A percentile compares a stretch with the other conserved stretches of the same genome.
These are phyloP conservation scores for Brassicogethes aeneus DNA, from an alignment of 2,888 invertebrate genomes.

Conservation along the genomic window DNA sequence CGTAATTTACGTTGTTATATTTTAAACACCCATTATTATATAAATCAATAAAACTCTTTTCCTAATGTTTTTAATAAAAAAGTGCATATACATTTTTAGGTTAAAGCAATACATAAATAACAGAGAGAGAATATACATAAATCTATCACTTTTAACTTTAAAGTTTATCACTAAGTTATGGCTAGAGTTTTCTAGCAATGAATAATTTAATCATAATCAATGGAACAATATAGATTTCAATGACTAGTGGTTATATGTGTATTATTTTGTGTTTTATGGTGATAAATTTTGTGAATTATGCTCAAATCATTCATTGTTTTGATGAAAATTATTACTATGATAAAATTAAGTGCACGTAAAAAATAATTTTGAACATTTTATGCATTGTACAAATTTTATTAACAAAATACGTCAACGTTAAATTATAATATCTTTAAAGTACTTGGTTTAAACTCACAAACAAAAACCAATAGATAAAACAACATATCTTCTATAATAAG, in stretches of 20 bases:
- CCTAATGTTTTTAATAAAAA: background rate
- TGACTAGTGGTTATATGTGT: too few relatives aligned
- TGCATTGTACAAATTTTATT: background rate
- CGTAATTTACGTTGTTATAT: background rate
- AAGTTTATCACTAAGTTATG: conserved; percentile 24
- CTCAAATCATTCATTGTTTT: too few relatives aligned
- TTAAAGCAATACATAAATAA: conserved; percentile 18
- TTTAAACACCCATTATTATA: too few relatives aligned
- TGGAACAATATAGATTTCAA: too few relatives aligned
- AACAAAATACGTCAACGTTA: background rate
- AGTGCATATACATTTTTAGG: conserved; percentile 18
- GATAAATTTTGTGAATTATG: too few relatives aligned
- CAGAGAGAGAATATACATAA: conserved; percentile 16
- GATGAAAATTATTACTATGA: too few relatives aligned
- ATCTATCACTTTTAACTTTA: conserved; percentile 24
- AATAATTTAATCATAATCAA: conserved; percentile 3
- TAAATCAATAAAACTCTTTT: too few relatives aligned
- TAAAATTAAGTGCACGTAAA: background rate
- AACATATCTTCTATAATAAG: too few relatives aligned
- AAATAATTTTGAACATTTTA: background rate
- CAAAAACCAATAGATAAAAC: too few relatives aligned
- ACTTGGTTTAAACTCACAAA: background rate
- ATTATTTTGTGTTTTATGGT: too few relatives aligned
- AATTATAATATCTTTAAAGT: background rate
- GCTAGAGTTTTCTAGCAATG: conserved; percentile 14